Base-by-base conservation (phyloP, 2,113 vertebrate genomes). In the Odontophorus gujanensis region DNA sequence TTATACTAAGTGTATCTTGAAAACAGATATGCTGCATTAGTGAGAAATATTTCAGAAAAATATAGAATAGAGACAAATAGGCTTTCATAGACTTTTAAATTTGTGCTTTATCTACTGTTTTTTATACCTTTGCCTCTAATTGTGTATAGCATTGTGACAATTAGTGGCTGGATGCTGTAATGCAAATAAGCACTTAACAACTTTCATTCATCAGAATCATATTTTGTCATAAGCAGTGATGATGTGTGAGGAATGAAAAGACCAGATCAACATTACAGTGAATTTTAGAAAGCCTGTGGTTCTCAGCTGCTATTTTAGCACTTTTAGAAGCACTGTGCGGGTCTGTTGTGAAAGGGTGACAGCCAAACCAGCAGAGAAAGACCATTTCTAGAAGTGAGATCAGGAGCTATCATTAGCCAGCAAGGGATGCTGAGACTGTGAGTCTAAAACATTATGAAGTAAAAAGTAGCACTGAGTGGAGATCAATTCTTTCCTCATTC, bases 241-340 rank as follows among this genome's bases (percentile, higher is more conserved):
- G 1, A 73, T 34, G 50, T 69, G 26, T 50, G 45, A 63, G 55
- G 65, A 25, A 83, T 14, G 26, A 63, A 63, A 73, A 73, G 36
- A 76, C 8, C 40, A 47, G 40, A 38, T 8, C 5, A n/a, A 19
- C 17, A 36, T 59, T 59, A 20, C 0, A 2, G 65, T 30, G 50
- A 47, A 51, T 77, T 81, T 67, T 47, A 6, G 26, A 71, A 67
- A 69, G 14, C 25, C 51, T 55, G 0, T 30, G 22, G 24, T 81
- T 75, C 28, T 21, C 79, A 59, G 34, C 3, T 83, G 34, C n/a
- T 85, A 59, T 48, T 50, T 45, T 40, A 87, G 55, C 48, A 38
- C 17, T 36, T 34, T 4, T 0, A 1, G n/a, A 87, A 71, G 8
- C 2, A 1, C 51, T 61, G 25, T 28, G 34, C 57, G 42, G 34